Base-by-base conservation (phyloP, 2,888 invertebrate genomes). In the Tetragonula carbonaria region DNA sequence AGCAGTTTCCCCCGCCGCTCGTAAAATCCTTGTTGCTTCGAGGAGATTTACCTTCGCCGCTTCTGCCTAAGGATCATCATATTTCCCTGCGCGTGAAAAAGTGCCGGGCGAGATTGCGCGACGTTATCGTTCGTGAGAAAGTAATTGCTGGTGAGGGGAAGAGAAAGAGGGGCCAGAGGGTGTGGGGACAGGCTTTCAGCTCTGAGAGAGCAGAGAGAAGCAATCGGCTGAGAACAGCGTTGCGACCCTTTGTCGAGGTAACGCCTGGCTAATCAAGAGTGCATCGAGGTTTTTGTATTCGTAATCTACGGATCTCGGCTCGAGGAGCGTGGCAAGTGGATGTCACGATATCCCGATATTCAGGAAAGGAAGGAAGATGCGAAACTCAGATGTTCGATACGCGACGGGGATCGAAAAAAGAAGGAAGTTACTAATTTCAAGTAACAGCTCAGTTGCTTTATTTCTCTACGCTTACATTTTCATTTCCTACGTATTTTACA, bases 81-180 rank as follows among this genome's bases (percentile, higher is more conserved):
- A 87, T 86, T 87, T 89, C 82, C 85, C 86, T 75, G 59, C 78
- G 70, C 71, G 63, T 78, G 86, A 78, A 81, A 84, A 85, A 87
- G 81, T 77, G 86, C 83, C 86, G 78, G 71, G 33, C 74, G 79
- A 89, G 87, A 89, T 87, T 89, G 86, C 76, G 65, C 79, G 63
- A 63, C 80, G 80, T 86, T 88, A 87, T 86, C 88, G 82, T 78
- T 75, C 80, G 79, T 84, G 90, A 84, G 79, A 85, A 87, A 76
- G 78, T 68, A 66, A 73, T 78, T 68, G 77, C 51, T 62, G 23
- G 21, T n/a, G 55, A 38, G 71, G 65, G 79, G 78, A 73, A 76
- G 68, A 45, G 62, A 77, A 70, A 73, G 67, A 63, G 28, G 28
- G 71, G 72, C 59, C 45, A 67, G n/a, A 6, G 18, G 2, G 21